Evolutionary conservation across 2,888 invertebrate species (phyloP).

Genomic region (Physocephala rufipes): DNA sequence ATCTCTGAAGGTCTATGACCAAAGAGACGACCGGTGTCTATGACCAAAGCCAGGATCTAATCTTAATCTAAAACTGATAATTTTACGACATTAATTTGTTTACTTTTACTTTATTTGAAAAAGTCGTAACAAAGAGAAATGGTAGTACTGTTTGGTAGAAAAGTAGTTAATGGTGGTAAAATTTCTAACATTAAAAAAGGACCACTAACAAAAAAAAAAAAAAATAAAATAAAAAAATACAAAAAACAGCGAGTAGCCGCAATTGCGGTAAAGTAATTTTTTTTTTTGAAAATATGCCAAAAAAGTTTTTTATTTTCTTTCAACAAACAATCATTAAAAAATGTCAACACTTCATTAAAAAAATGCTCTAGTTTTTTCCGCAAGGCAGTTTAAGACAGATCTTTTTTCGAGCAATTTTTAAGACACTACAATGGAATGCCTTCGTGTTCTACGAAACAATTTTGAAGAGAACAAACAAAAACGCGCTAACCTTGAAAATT

Average conservation of each 20-base stretch:
- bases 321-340: constrained; percentile 18
- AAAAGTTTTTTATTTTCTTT: no score
- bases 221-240: not conserved
- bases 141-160: not conserved
- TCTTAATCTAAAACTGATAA: no score
- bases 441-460: not conserved
- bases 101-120: no score
- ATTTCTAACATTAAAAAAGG: constrained; percentile 6
- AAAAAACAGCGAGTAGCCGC: not conserved
- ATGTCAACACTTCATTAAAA: constrained; percentile 22
- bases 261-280: not conserved
- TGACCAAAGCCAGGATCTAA: no score
- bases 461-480: not conserved
- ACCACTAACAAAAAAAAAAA: not conserved
- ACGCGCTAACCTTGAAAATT: constrained; percentile 21
- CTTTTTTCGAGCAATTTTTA: constrained; percentile 59
- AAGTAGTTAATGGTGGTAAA: not conserved
- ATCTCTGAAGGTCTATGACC: no score
- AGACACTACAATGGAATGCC: constrained; percentile 42
- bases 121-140: not conserved
- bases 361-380: constrained; percentile 57
- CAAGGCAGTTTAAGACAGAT: constrained; percentile 57
- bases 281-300: not conserved
- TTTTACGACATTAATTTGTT: no score
- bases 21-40: no score